phyloP scores from a whole-genome alignment of 2,888 invertebrate species.

The Malachius bipustulatus region DNA sequence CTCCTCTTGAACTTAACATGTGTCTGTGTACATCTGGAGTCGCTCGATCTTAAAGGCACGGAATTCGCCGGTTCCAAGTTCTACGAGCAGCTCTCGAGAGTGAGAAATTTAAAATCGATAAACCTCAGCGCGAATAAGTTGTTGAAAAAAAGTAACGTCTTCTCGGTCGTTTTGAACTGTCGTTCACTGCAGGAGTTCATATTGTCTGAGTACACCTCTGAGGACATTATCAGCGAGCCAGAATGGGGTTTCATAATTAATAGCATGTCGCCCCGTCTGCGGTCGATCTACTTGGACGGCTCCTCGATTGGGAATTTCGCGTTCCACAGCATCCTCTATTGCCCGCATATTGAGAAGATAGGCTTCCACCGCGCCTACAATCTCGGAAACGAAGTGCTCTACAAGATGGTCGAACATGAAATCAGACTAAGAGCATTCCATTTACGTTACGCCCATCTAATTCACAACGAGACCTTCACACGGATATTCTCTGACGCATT shows the following conservation, averaged over 20 bases:
- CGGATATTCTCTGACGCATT: neutral
- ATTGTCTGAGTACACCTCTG: neutral
- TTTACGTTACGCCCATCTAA: neutral
- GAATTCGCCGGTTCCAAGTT: neutral
- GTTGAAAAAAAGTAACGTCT: neutral
- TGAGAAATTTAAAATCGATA: neutral
- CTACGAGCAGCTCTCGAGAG: neutral
- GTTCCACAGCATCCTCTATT: neutral
- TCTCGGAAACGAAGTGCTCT: neutral
- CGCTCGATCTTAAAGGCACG: neutral
- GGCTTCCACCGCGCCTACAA: conserved; percentile 1
- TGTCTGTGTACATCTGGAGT: neutral
- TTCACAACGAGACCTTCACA: neutral
- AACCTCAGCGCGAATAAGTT: neutral
- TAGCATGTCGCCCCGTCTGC: neutral
- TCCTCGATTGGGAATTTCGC: neutral
- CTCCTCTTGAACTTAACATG: neutral
- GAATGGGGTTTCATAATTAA: neutral
- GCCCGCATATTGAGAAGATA: neutral
- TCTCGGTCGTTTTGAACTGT: neutral
- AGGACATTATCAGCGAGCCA: neutral
- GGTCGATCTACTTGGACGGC: neutral
- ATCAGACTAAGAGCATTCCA: neutral
- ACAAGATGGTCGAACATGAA: neutral
- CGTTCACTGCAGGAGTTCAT: neutral